Percentiles rank a stretch among this genome's conserved stretches.
Conservation (phyloP, 2,888 invertebrate genomes). For the Strigamia crassipes region DNA sequence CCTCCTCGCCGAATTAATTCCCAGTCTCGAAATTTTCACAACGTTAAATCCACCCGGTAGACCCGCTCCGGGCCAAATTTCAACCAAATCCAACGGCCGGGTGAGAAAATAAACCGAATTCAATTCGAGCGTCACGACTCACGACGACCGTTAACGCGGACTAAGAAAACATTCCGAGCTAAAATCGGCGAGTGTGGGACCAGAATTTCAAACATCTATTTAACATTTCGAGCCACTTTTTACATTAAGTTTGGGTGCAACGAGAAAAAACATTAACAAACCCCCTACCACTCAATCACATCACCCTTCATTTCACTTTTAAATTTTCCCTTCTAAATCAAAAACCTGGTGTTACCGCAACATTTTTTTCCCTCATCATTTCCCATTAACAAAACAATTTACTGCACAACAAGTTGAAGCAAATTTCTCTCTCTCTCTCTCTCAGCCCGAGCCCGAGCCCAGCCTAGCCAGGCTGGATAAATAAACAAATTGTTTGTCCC, state of each 20-base stretch:
- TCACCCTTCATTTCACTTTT: neutral
- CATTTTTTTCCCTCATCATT: neutral
- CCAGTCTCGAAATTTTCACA: neutral
- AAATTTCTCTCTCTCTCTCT: neutral
- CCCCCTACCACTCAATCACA: neutral
- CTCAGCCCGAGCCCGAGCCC: neutral
- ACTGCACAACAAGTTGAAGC: neutral
- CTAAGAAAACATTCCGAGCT: too few species aligned
- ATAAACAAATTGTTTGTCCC: slow-evolving; percentile 2
- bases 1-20: neutral
- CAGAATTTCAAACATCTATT: neutral
- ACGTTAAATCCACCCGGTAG: neutral
- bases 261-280: neutral
- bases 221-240: neutral
- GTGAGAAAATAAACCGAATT: neutral
- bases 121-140: neutral
- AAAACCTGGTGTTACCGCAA: neutral
- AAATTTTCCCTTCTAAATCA: neutral
- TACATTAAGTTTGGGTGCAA: neutral
- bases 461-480: neutral
- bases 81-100: neutral
- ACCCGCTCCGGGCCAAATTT: neutral
- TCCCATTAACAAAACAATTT: neutral
- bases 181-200: neutral
- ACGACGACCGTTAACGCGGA: too few species aligned